Percentiles rank a stretch among this genome's conserved stretches.
Evolutionary conservation across 2,113 vertebrate genomes (phyloP).

Genomic region (Coptodon rendalli): DNA sequence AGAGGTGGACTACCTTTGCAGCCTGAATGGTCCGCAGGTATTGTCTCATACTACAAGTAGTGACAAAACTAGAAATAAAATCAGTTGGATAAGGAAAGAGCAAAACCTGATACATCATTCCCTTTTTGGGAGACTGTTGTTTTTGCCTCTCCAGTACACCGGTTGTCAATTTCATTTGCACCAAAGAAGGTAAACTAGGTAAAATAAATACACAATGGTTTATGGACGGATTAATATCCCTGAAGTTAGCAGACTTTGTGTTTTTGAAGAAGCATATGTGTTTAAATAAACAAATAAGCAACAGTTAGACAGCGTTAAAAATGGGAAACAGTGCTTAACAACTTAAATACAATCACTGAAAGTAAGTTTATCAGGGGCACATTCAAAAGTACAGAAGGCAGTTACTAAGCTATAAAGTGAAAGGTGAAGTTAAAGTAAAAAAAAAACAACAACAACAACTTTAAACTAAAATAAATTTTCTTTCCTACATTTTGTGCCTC

Average conservation of each 20-base stretch:
- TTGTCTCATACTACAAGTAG: not conserved
- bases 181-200: not conserved
- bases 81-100: not conserved
- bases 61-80: not conserved
- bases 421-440: not conserved
- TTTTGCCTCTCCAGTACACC: not conserved
- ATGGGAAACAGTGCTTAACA: not conserved
- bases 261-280: not conserved
- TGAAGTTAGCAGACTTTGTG: not conserved
- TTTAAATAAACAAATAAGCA: not conserved
- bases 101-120: accelerated
- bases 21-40: not conserved
- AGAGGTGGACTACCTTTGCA: not conserved
- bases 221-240: not conserved
- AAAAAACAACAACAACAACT: not conserved
- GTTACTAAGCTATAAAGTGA: not conserved
- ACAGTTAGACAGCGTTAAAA: not conserved
- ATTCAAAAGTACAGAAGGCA: not conserved
- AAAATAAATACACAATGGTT: not conserved
- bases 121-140: not conserved
- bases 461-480: not conserved
- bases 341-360: not conserved
- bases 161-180: not conserved
- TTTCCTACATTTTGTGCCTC: not conserved
- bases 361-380: not conserved